These are phyloP conservation scores for Crocallis elinguaria DNA, from an alignment of 2,888 invertebrate genomes.

Conservation along the genomic window DNA sequence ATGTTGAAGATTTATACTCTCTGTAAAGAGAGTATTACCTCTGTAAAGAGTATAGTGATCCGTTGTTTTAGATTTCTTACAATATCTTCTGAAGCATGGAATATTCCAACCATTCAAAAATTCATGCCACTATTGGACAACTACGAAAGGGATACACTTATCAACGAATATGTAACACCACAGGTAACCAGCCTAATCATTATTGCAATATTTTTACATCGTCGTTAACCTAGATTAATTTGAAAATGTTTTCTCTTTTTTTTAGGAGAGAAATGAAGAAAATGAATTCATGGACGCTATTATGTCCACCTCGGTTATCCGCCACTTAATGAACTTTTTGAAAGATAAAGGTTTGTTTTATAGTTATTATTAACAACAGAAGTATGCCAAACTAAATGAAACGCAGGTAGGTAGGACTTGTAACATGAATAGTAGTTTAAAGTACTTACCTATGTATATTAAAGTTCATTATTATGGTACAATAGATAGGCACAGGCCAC, in stretches of 20 bases:
- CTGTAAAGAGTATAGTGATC: not conserved
- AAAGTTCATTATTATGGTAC: too few species aligned
- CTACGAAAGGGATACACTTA: constrained; percentile 90
- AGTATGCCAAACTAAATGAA: too few species aligned
- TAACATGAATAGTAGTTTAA: too few species aligned
- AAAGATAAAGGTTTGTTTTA: constrained; percentile 81
- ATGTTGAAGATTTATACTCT: constrained; percentile 3
- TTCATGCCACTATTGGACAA: constrained; percentile 92
- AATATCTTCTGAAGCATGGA: constrained; percentile 86
- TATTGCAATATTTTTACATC: not conserved
- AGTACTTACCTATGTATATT: too few species aligned
- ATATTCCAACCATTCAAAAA: constrained; percentile 90
- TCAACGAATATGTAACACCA: constrained; percentile 91
- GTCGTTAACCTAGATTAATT: not conserved
- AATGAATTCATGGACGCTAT: constrained; percentile 91
- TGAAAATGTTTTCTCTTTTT: constrained; percentile 11
- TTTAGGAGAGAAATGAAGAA: constrained; percentile 90
- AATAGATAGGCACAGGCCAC: too few species aligned
- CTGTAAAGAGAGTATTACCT: not conserved
- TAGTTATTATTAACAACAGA: not conserved
- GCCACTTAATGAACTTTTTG: constrained; percentile 87
- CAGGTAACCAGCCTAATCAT: constrained; percentile 71
- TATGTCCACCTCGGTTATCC: constrained; percentile 90
- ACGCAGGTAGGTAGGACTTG: too few species aligned
- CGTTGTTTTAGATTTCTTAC: constrained; percentile 86